Conservation (phyloP, 1,140 invertebrate species). For the Sweltsa coloradensis region DNA sequence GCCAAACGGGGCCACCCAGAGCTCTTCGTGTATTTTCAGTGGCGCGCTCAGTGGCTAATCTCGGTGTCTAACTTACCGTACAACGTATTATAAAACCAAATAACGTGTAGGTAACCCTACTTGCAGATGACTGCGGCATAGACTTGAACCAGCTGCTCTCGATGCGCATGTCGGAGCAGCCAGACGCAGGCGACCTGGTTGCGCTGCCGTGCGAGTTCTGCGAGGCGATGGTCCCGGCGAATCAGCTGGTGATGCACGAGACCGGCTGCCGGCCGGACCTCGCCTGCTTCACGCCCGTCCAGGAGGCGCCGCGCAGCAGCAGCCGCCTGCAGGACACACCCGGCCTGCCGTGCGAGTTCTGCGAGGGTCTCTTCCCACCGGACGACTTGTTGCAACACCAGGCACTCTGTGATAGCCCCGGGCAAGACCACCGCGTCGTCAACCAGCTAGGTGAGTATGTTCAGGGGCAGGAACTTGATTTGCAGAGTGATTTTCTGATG, state of each 20-base stretch:
- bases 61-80: too few relatives aligned
- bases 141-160: slow-evolving; percentile 10
- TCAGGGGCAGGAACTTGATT: too few relatives aligned
- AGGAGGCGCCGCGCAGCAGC: neutral
- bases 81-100: too few relatives aligned
- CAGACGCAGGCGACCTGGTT: slow-evolving; percentile 4
- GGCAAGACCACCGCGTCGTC: too few relatives aligned
- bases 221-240: slow-evolving; percentile 9
- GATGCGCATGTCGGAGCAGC: neutral
- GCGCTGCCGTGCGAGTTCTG: slow-evolving; percentile 10
- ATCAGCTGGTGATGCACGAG: slow-evolving; percentile 10
- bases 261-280: slow-evolving; percentile 12
- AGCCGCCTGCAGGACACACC: neutral
- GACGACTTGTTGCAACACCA: slow-evolving; percentile 5
- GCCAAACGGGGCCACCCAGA: too few relatives aligned
- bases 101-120: too few relatives aligned
- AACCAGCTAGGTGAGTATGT: too few relatives aligned
- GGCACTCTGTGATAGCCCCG: too few relatives aligned
- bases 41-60: too few relatives aligned
- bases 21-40: too few relatives aligned
- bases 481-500: too few relatives aligned
- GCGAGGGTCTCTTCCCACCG: slow-evolving; percentile 5
- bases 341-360: slow-evolving; percentile 9
- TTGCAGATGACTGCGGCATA: neutral
- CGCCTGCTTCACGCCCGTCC: neutral